Conservation (phyloP, 2,113 vertebrate species). For the Cyanoliseus patagonus region DNA sequence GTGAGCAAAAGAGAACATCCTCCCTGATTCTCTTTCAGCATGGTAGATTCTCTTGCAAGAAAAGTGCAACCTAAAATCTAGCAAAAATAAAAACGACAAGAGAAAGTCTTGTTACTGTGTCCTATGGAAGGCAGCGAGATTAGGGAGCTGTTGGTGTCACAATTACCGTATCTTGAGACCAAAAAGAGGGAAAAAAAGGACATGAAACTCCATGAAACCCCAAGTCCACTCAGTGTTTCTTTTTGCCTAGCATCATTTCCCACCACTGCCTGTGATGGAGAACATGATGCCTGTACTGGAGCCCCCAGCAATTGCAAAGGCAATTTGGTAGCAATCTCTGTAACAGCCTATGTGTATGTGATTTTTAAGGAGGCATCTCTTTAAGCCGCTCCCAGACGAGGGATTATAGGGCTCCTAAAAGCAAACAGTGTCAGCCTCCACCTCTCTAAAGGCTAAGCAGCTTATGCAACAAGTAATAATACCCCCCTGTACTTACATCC, state of each 20-base stretch:
- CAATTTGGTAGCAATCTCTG: background rate
- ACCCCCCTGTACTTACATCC: background rate
- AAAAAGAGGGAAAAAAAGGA: background rate
- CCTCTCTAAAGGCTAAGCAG: background rate
- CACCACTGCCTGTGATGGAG: background rate
- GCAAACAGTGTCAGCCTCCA: background rate
- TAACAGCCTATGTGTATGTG: background rate
- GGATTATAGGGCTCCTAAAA: background rate
- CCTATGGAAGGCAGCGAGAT: background rate
- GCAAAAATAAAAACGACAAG: background rate
- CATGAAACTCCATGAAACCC: background rate
- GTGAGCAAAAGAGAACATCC: background rate
- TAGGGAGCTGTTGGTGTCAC: background rate
- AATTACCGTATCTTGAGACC: background rate
- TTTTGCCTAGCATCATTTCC: background rate
- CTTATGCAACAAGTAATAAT: background rate
- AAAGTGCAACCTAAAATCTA: background rate
- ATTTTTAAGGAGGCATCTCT: background rate
- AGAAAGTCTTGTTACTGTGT: background rate
- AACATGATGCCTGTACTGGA: background rate
- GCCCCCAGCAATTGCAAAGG: background rate
- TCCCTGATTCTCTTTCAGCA: background rate
- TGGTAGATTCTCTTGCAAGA: background rate
- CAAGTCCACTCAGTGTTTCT: background rate
- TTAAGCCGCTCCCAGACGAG: background rate